phyloP scores from a whole-genome alignment of 2,113 vertebrate genomes.

The Trinectes maculatus region DNA sequence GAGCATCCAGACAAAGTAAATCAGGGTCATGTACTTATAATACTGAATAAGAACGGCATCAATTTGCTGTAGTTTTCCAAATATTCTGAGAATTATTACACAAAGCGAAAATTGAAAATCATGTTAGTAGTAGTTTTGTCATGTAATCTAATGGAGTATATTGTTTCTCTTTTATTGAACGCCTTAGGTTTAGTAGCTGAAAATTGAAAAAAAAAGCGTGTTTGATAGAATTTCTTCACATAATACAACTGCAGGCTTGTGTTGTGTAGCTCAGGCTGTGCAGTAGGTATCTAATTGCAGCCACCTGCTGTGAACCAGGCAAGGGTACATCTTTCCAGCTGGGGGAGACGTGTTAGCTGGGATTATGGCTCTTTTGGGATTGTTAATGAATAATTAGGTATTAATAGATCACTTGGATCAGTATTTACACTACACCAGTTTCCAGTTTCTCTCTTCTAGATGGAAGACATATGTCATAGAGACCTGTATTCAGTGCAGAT shows the following conservation, averaged over 20 bases:
- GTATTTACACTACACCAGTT: conserved; percentile 42
- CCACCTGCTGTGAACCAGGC: conserved; percentile 56
- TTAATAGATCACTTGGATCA: conserved; percentile 55
- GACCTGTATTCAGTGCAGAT: conserved; percentile 4
- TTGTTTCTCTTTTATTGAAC: background rate
- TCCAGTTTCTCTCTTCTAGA: background rate
- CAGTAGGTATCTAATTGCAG: conserved; percentile 30
- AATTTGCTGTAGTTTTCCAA: background rate
- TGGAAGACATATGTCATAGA: conserved; percentile 1
- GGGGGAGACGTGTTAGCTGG: conserved; percentile 53
- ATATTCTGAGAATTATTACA: background rate
- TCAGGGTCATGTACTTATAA: background rate
- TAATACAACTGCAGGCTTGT: background rate
- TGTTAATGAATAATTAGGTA: conserved; percentile 60
- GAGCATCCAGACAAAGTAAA: background rate
- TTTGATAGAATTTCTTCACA: background rate
- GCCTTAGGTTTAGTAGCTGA: background rate
- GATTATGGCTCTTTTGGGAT: conserved; percentile 48
- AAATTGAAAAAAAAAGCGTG: background rate
- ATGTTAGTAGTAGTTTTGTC: background rate
- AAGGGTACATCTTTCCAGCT: conserved; percentile 42
- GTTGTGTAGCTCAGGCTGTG: conserved; percentile 17
- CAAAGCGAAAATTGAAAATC: background rate
- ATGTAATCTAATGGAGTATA: background rate
- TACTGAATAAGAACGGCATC: too few species aligned